Base-by-base conservation (phyloP, 1,140 invertebrate genomes). In the Acyrthosiphon pisum region DNA sequence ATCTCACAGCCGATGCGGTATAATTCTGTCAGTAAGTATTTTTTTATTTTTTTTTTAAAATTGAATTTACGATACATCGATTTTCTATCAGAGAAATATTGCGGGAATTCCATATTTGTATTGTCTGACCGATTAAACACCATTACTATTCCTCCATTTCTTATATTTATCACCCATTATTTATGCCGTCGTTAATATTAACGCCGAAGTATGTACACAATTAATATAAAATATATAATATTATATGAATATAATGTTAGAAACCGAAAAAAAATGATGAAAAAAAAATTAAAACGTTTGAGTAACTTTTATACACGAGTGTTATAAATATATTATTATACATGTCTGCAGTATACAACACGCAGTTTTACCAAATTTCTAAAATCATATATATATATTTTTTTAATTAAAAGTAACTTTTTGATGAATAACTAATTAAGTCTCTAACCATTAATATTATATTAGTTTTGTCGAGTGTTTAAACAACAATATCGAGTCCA, bases 361-460 rank as follows among this genome's bases (percentile, higher is more conserved):
- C n/a, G n/a, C 20, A 30, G 41, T 86, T 86, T 44, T 8, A 2
- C 26, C 41, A 86, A 86, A 86, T 46, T 86, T 86, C 2, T 46
- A n/a, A 86, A 86, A 46, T 41, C 76, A 26, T 41, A 53, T 88
- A 53, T 88, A 88, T 90, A 87, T 87, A 87, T 87, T 30, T n/a
- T 89, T 56, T 41, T 26, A 90, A 90, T 90, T 90, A 90, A 90
- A 90, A 90, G 23, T 60, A 68, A 68, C 53, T 60, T 60, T 90
- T 60, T 90, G 56, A 90, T 60, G 53, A 60, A 60, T 68, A 90
- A 90, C 89, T 68, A 90, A 90, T 90, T 90, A 68, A 90, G 53
- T 90, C 56, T 90, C 89, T 44, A 22, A 68, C 89, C 37, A 90
- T 90, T 90, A 90, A 90, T 90, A 90, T 68, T 90, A 60, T 90